A percentile compares a stretch with the other conserved stretches of the same genome.
Evolutionary conservation across 1,140 invertebrate species (phyloP).

Genomic region (Vanessa tameamea): DNA sequence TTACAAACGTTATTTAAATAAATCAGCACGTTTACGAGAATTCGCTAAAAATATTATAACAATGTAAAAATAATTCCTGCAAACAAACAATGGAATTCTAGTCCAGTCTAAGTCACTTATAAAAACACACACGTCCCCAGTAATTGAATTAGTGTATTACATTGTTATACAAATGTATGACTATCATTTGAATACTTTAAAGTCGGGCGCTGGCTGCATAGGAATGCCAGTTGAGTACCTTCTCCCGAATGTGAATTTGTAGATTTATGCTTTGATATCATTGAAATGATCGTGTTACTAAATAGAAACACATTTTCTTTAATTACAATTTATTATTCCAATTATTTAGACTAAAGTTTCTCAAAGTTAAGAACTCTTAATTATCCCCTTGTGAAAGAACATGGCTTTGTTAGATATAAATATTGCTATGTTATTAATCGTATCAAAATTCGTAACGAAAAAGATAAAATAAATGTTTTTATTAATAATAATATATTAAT

Average conservation of each 20-base stretch:
- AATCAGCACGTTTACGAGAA: background rate
- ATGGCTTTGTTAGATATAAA: too few species aligned
- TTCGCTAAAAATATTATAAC: conserved; percentile 19
- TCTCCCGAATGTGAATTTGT: conserved; percentile 9
- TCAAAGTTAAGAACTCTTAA: too few species aligned
- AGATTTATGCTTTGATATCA: background rate
- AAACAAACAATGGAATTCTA: conserved; percentile 17
- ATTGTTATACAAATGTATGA: conserved; percentile 37
- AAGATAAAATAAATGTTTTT: too few species aligned
- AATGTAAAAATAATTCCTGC: conserved; percentile 23
- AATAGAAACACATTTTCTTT: too few species aligned
- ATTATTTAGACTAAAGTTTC: too few species aligned
- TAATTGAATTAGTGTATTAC: conserved; percentile 34
- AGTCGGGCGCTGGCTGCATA: conserved; percentile 30
- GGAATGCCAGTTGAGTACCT: conserved; percentile 27
- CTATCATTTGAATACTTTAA: conserved; percentile 36
- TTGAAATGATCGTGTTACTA: too few species aligned
- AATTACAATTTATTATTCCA: too few species aligned
- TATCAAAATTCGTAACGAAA: too few species aligned
- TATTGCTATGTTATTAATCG: too few species aligned
- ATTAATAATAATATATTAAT: too few species aligned
- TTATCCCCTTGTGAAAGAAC: too few species aligned
- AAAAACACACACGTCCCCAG: conserved; percentile 29
- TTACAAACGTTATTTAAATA: background rate
- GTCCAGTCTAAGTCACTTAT: conserved; percentile 16